Conservation (phyloP, 2,888 invertebrate genomes). For the Cremastinae sp. region DNA sequence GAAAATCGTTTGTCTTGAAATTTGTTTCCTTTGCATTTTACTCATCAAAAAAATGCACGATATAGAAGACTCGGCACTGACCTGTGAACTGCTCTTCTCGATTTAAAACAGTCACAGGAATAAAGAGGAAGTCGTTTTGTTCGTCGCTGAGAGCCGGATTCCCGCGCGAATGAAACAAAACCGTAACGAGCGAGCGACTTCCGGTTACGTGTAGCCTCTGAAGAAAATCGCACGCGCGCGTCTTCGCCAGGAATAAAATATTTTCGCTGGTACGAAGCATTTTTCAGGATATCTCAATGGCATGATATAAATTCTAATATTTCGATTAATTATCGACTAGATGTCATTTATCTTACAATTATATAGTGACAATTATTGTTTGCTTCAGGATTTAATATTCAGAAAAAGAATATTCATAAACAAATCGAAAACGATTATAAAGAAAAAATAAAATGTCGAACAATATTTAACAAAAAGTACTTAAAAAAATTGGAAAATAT, state of each 20-base stretch:
- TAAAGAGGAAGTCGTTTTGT: conserved; percentile 31
- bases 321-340: too few species aligned
- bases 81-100: conserved; percentile 3
- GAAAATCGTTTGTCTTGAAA: too few species aligned
- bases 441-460: too few species aligned
- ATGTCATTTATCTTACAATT: too few species aligned
- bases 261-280: not conserved
- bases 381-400: too few species aligned
- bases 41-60: not conserved
- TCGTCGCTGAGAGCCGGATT: conserved; percentile 14
- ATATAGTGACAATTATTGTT: too few species aligned
- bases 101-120: conserved; percentile 1
- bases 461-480: too few species aligned
- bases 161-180: conserved; percentile 27
- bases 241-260: not conserved
- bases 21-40: not conserved
- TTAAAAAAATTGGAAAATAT: too few species aligned
- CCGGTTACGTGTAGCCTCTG: conserved; percentile 15
- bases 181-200: conserved; percentile 24
- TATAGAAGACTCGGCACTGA: conserved; percentile 1
- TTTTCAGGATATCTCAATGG: not conserved
- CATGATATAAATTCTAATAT: not conserved
- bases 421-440: too few species aligned
- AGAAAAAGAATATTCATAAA: not conserved
- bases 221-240: conserved; percentile 20